Base-by-base conservation (phyloP, 2,113 vertebrate species). In the Saccopteryx bilineata region DNA sequence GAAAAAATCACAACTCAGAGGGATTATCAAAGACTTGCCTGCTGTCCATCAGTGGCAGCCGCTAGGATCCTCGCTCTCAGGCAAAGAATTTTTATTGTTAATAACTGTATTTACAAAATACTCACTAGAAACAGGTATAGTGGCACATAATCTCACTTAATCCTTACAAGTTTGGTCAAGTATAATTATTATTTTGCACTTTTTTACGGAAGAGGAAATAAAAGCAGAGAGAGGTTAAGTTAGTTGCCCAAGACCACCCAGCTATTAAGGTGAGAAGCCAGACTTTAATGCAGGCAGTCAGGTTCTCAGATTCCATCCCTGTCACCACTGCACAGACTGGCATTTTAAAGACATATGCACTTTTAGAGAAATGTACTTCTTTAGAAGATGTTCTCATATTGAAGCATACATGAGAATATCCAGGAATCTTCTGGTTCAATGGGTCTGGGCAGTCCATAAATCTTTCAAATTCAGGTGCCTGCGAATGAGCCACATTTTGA, bases 311-410 rank as follows among this genome's bases (percentile, higher is more conserved):
- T 26, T 18, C 9, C 23, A 33, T 21, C 2, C 21, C 58, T 10
- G 71, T 48, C 68, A 74, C 31, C 13, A 19, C 21, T 61, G 17
- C 11, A 54, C 24, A 48, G 31, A 31, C 26, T 60, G 24, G 23
- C 48, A 26, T 95, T 93, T 75, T 56, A 66, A 88, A 80, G 39
- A 75, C 9, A 15, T 8, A 54, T 54, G 31, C 18, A 50, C 31
- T 33, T 95, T 56, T 26, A 63, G 58, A 91, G 23, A 74, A 93
- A 83, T 33, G 15, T 68, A 8, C 13, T 88, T 61, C 50, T 95
- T 78, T 60, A 79, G 21, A 87, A 88, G 39, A 72, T 66, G 14
- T 54, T 81, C 10, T 79, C n/a, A 75, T 14, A 65, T 74, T 19
- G 5, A 58, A 91, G 24, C 9, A 0, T 76, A 39, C 18, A 1